A percentile compares a stretch with the other conserved stretches of the same genome.
Conservation (phyloP, 2,797 vertebrate genomes). For the Cirrhinus mrigala region DNA sequence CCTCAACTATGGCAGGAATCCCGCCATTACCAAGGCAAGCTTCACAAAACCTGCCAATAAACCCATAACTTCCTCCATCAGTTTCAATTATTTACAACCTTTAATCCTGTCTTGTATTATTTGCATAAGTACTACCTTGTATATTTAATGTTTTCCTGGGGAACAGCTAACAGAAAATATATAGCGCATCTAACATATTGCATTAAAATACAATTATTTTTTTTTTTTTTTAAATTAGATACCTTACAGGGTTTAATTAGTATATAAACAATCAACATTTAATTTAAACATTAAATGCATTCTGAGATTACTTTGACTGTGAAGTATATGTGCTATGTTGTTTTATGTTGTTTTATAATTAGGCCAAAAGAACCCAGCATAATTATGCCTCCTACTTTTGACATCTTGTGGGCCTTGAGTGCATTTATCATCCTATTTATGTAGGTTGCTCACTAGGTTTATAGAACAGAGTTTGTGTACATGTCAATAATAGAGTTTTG, state of each 20-base stretch:
- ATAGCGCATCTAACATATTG: neutral
- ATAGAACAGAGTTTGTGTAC: neutral
- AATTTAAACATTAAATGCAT: neutral
- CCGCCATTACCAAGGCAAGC: slow-evolving; percentile 87
- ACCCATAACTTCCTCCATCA: neutral
- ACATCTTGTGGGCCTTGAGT: neutral
- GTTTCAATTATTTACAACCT: too few species aligned
- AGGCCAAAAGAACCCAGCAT: neutral
- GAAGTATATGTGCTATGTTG: too few species aligned
- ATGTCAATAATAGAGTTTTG: neutral
- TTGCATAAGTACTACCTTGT: too few species aligned
- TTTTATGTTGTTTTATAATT: neutral
- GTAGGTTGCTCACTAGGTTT: neutral
- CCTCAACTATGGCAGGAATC: slow-evolving; percentile 92
- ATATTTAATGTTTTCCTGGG: too few species aligned
- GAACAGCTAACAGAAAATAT: neutral
- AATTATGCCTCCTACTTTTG: neutral
- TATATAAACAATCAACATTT: neutral
- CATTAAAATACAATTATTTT: neutral
- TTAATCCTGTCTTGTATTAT: too few species aligned
- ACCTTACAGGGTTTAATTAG: neutral
- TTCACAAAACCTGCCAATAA: neutral
- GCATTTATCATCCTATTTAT: neutral
- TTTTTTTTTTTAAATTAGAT: slow-evolving; percentile 40
- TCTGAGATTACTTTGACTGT: neutral